Evolutionary conservation across 1,140 invertebrate genomes (phyloP).

Genomic region (Drosophila triauraria): DNA sequence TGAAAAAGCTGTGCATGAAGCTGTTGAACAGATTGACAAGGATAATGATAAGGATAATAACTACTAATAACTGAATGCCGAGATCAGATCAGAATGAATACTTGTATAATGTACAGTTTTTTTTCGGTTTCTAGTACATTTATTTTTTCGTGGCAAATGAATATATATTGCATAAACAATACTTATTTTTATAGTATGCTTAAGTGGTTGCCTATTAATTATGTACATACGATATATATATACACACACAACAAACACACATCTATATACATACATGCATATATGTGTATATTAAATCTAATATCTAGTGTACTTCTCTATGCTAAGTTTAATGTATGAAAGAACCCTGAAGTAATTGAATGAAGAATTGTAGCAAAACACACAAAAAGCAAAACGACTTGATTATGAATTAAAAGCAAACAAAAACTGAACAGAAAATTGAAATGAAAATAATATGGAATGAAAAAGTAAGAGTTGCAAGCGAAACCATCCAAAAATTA

Average conservation of each 20-base stretch:
- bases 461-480: constrained; percentile 1
- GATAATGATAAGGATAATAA: constrained; percentile 59
- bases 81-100: constrained; percentile 41
- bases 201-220: constrained; percentile 82
- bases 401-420: constrained; percentile 69
- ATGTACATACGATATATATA: constrained; percentile 68
- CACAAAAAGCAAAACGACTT: constrained; percentile 39
- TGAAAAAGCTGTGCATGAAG: constrained; percentile 33
- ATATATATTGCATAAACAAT: constrained; percentile 60
- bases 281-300: constrained; percentile 49
- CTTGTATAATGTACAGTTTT: constrained; percentile 69
- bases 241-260: constrained; percentile 38
- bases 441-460: background rate
- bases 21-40: constrained; percentile 59
- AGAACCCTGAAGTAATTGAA: constrained; percentile 65
- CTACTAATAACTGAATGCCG: constrained; percentile 31
- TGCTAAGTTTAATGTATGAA: constrained; percentile 72
- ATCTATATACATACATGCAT: constrained; percentile 45
- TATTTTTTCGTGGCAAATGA: constrained; percentile 46
- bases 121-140: constrained; percentile 73
- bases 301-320: constrained; percentile 66
- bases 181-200: constrained; percentile 76
- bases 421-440: constrained; percentile 16
- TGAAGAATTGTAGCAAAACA: constrained; percentile 57
- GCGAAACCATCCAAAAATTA: constrained; percentile 70